Percentiles rank a stretch among this genome's conserved stretches.
These are phyloP conservation scores for Mesorhabditis sp. DNA, from an alignment of 2,888 invertebrate genomes.

Conservation along the genomic window DNA sequence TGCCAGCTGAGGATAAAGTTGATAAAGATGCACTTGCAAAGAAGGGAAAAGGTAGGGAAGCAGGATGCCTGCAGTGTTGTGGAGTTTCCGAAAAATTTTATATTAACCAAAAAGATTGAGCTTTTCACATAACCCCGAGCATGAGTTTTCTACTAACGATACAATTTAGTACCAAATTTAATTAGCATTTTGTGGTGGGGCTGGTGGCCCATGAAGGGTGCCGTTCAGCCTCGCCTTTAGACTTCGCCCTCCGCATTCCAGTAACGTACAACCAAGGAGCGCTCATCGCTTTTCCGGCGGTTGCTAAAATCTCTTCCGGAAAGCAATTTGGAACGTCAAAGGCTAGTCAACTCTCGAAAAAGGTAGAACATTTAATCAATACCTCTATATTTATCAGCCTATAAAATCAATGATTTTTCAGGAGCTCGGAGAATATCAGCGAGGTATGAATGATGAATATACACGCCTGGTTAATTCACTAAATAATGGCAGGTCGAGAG, in stretches of 20 bases:
- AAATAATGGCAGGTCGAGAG: conserved; percentile 13
- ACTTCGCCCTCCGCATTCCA: conserved; percentile 13
- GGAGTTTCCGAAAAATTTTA: not conserved
- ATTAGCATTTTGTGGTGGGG: not conserved
- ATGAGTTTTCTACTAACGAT: not conserved
- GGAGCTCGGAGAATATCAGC: conserved; percentile 9
- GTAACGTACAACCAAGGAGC: conserved; percentile 19
- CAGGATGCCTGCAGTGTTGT: not conserved
- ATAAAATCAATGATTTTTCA: not conserved
- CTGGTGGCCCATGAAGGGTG: not conserved
- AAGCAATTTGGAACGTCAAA: conserved; percentile 1
- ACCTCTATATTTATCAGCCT: not conserved
- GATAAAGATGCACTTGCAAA: not conserved
- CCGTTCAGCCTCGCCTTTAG: not conserved
- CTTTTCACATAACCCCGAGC: not conserved
- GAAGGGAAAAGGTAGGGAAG: conserved; percentile 6
- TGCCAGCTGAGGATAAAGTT: conserved; percentile 2
- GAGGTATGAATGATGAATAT: conserved; percentile 14
- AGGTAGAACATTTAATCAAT: not conserved
- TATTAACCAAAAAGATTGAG: too few relatives aligned
- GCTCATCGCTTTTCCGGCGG: conserved; percentile 17
- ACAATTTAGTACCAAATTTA: not conserved
- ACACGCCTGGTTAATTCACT: conserved; percentile 12
- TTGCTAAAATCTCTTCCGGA: conserved; percentile 11
- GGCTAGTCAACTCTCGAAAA: not conserved